Evolutionary conservation across 2,888 invertebrate genomes (phyloP).

Genomic region (Cyclophora punctaria): DNA sequence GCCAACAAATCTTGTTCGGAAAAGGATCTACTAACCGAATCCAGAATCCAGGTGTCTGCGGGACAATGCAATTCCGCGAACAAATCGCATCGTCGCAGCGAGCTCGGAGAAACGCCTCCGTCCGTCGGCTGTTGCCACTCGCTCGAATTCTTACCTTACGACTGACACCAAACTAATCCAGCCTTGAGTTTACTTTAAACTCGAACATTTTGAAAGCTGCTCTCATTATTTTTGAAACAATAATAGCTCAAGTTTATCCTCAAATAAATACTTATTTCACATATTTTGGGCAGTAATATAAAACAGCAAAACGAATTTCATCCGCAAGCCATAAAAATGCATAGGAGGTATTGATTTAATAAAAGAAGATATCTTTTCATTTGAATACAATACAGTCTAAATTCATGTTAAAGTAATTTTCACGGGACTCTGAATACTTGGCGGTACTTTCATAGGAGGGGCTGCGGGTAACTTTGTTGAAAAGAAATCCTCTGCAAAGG

Average conservation of each 20-base stretch:
- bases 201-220: no score
- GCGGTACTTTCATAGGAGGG: constrained; percentile 14
- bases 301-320: no score
- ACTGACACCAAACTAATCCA: no score
- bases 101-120: constrained; percentile 12
- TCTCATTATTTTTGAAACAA: no score
- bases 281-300: no score
- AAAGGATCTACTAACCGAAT: constrained; percentile 52
- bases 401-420: constrained; percentile 20
- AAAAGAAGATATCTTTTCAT: no score
- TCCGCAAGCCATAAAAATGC: background rate
- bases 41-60: constrained; percentile 62
- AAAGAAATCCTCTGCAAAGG: constrained; percentile 39
- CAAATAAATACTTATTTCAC: no score
- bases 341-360: constrained; percentile 3
- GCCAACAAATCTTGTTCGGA: constrained; percentile 42
- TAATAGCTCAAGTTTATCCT: no score
- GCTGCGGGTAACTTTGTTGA: constrained; percentile 43
- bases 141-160: no score
- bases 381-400: constrained; percentile 4
- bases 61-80: constrained; percentile 63
- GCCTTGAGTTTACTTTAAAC: no score
- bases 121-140: background rate
- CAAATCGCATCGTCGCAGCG: constrained; percentile 46
- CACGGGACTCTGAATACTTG: constrained; percentile 21